Base-by-base conservation (phyloP, 92 coral and sea anemone species). In the Virgularia gustaviana region DNA sequence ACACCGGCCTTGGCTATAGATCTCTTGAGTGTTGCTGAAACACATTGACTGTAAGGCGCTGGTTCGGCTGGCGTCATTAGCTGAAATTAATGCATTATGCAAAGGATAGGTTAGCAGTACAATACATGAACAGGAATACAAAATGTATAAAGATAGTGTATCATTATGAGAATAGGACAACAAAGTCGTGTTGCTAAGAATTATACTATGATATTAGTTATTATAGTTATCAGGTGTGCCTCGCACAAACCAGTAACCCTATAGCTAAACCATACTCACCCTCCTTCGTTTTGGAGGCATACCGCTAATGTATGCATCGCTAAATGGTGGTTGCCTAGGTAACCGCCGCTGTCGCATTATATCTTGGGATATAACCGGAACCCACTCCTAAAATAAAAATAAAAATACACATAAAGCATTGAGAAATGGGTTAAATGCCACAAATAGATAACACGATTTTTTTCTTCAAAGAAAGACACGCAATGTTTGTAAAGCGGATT, bases 261-360 rank as follows among this genome's bases (percentile, higher is more conserved):
- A 39, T 11, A 3, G 18, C 7, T 28, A 18, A 47, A 9, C 9
- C 8, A 4, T 42, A 35, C 63, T 36, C 58, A 84, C 91, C 96
- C 87, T 89, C 31, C 98, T 85, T 63, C 94, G 87, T 66, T 92
- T 92, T 19, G 98, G 88, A 6, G 98, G 98, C 36, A 86, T 78
- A n/a, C 98, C 98, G 37, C 81, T 88, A 34, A 89, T 81, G 82
- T 92, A 92, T 0, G 96, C 98, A 75, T 92, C 98, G 41, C 98
- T 92, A 83, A 89, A 89, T 11, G 98, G 94, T 30, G 91, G 87
- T 74, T 89, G 98, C n/a, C 87, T 81, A 0, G 91, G 87, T 32
- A 86, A 47, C 49, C 96, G 60, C 55, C 91, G 74, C 75, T 92
- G 98, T 27, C 91, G 81, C 7, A 89, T 85, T 39, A 92, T 91